These are phyloP conservation scores for Tinea pellionella DNA, from an alignment of 2,888 invertebrate genomes.

Conservation along the genomic window DNA sequence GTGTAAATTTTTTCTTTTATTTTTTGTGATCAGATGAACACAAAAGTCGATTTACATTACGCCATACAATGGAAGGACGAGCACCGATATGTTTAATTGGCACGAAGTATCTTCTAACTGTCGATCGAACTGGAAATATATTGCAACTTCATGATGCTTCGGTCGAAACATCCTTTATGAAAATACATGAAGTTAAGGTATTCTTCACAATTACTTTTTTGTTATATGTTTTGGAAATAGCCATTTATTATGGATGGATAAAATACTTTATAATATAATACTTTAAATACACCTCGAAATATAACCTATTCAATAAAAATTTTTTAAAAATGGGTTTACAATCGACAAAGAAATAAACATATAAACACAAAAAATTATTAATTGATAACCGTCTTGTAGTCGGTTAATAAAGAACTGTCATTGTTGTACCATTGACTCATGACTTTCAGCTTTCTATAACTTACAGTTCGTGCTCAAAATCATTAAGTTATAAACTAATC, in stretches of 20 bases:
- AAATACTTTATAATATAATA: no score
- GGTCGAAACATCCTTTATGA: slow-evolving; percentile 54
- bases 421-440: neutral
- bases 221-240: no score
- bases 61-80: slow-evolving; percentile 66
- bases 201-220: slow-evolving; percentile 15
- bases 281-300: no score
- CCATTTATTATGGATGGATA: no score
- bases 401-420: neutral
- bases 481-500: neutral
- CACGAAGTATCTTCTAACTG: slow-evolving; percentile 48
- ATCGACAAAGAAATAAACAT: no score
- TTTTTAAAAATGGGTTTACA: no score
- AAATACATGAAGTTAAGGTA: slow-evolving; percentile 65
- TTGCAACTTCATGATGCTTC: slow-evolving; percentile 64
- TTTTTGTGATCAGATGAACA: slow-evolving; percentile 36
- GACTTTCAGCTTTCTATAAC: slow-evolving; percentile 1
- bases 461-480: neutral
- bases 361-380: no score
- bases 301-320: no score
- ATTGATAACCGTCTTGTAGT: no score
- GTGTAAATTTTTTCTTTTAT: no score
- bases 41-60: slow-evolving; percentile 51
- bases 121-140: slow-evolving; percentile 64
- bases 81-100: slow-evolving; percentile 63